A percentile compares a stretch with the other conserved stretches of the same genome.
These are phyloP conservation scores for Ia io DNA, from an alignment of 2,113 vertebrate species.

Conservation along the genomic window DNA sequence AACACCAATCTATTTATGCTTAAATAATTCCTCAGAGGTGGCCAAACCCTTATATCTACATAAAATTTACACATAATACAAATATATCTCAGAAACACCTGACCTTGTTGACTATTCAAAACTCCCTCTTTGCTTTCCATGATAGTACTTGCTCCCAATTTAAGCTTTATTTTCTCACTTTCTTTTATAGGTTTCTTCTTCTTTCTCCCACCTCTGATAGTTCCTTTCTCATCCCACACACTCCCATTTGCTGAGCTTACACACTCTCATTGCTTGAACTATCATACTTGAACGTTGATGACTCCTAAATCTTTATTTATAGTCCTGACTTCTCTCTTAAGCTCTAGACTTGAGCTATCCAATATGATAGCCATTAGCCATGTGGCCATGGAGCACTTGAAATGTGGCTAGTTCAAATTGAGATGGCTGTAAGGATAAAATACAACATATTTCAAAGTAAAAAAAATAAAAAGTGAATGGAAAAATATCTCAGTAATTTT, in stretches of 20 bases:
- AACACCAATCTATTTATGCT: background rate
- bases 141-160: background rate
- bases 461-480: background rate
- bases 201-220: background rate
- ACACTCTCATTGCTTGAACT: background rate
- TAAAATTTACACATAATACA: background rate
- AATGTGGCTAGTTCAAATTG: background rate
- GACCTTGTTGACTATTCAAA: background rate
- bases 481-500: slow-evolving; percentile 3
- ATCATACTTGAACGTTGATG: background rate
- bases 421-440: background rate
- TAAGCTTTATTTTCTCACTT: background rate
- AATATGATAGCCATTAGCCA: background rate
- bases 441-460: background rate
- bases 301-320: background rate
- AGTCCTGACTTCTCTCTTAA: background rate
- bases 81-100: background rate
- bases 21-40: slow-evolving; percentile 32
- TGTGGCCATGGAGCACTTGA: background rate
- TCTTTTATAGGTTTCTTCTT: background rate
- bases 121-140: background rate
- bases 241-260: background rate
- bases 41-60: background rate
- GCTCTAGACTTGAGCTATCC: background rate
- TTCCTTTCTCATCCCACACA: background rate